Conservation (phyloP, 2,113 vertebrate species). For the Corvus cornix region DNA sequence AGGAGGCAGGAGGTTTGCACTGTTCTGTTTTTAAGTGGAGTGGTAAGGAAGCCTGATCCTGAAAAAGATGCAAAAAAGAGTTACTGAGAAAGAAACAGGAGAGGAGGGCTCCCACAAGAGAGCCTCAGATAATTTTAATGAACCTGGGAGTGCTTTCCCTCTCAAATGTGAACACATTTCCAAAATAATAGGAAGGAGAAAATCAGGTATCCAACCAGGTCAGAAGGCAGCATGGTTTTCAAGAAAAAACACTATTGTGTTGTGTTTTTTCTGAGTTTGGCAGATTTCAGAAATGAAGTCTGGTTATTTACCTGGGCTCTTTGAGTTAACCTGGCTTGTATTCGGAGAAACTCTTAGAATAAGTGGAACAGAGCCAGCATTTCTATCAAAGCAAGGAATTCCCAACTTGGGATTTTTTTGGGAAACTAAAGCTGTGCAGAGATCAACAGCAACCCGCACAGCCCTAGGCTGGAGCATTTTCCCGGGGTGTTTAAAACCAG, state of each 20-base stretch:
- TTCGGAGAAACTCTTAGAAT: not conserved
- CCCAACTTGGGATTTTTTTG: not conserved
- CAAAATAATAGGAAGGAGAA: not conserved
- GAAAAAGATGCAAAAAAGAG: not conserved
- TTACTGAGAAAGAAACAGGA: not conserved
- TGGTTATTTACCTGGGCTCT: not conserved
- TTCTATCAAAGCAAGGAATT: not conserved
- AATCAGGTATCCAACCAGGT: not conserved
- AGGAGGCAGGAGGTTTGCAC: not conserved
- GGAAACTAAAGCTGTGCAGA: not conserved
- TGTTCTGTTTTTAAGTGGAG: not conserved
- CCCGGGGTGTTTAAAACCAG: fast-evolving
- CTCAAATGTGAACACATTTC: not conserved
- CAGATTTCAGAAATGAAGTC: not conserved
- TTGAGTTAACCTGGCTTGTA: not conserved
- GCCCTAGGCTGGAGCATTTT: not conserved
- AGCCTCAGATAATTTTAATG: not conserved
- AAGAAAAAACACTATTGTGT: not conserved
- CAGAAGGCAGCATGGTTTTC: not conserved
- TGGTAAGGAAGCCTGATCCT: not conserved
- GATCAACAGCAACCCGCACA: fast-evolving
- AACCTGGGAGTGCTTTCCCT: not conserved
- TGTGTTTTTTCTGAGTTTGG: not conserved
- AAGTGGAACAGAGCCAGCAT: not conserved
- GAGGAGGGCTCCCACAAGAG: not conserved